Conservation (phyloP, 1,140 invertebrate genomes). For the Zaprionus africanus region DNA sequence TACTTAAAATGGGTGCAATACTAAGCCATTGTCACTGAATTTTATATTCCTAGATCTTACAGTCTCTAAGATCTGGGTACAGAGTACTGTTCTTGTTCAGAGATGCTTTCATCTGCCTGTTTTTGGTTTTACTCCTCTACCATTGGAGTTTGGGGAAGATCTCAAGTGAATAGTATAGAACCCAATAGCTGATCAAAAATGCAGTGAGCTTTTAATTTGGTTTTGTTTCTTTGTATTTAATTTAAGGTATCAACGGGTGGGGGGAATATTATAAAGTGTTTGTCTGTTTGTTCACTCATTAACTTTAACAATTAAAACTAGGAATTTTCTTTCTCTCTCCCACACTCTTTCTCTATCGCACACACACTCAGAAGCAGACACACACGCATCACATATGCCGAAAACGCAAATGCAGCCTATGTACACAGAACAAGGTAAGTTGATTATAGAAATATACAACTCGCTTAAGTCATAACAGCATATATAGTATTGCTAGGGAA, state of each 20-base stretch:
- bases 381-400: slow-evolving; percentile 12
- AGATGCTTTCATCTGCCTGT: too few relatives aligned
- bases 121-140: too few relatives aligned
- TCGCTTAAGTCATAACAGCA: slow-evolving; percentile 30
- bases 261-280: background rate
- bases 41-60: too few relatives aligned
- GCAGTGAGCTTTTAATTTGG: background rate
- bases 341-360: background rate
- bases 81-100: too few relatives aligned
- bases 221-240: slow-evolving; percentile 11
- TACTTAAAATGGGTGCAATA: too few relatives aligned
- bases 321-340: slow-evolving; percentile 46
- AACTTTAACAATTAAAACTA: slow-evolving; percentile 79
- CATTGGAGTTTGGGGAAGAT: too few relatives aligned
- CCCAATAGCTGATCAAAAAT: background rate
- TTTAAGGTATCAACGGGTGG: slow-evolving; percentile 11
- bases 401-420: slow-evolving; percentile 22
- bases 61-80: too few relatives aligned
- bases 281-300: slow-evolving; percentile 15
- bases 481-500: slow-evolving; percentile 20
- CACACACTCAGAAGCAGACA: slow-evolving; percentile 16
- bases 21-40: too few relatives aligned
- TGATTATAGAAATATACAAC: slow-evolving; percentile 25
- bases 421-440: slow-evolving; percentile 18
- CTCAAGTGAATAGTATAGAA: background rate